Evolutionary conservation across 2,888 invertebrate genomes (phyloP), one percentile per base, ranked within the genome.

Genomic region (Synanthedon formicaeformis): DNA sequence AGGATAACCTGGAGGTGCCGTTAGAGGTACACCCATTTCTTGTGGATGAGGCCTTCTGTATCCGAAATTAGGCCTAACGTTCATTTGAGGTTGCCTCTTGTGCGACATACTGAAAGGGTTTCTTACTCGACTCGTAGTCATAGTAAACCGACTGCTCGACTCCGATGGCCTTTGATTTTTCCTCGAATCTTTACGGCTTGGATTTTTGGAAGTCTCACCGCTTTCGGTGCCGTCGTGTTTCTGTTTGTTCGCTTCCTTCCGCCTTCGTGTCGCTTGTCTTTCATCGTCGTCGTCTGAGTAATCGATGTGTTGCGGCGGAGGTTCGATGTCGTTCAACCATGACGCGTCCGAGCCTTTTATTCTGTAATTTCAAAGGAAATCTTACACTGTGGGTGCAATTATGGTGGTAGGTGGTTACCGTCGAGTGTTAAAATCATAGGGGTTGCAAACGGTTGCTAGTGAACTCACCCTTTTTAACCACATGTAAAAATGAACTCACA

Each of bases 261-360:
- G 62, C 3, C 81, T 73, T 53, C 69, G 71, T 53, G 81, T 84
- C 0, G 89, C 89, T 55, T 74, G 71, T 13, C 90, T 87, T 68
- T 97, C 97, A 56, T 92, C 90, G 66, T 97, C 97, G 71, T 97
- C 97, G 72, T 97, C 97, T 0, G 97, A 97, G 77, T 90, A 96
- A 40, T 96, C 96, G 1, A 92, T 62, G 58, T 89, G 90, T 63
- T 89, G 89, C 0, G 88, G 80, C 0, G 96, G 96, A 0, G 96
- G 96, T 73, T 97, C 97, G 50, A 92, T 81, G 71, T 96, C 94
- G 71, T 95, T 89, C 61, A 92, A 89, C 93, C 96, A 96, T 0
- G 95, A 94, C 0, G 96, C 96, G 86, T 98, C 97, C 1, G 93
- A 93, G 4, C 96, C 97, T 78, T 92, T 94, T 54, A 92, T 76